These are phyloP conservation scores for Lithobates pipiens DNA, from an alignment of 2,797 vertebrate species.

Conservation along the genomic window DNA sequence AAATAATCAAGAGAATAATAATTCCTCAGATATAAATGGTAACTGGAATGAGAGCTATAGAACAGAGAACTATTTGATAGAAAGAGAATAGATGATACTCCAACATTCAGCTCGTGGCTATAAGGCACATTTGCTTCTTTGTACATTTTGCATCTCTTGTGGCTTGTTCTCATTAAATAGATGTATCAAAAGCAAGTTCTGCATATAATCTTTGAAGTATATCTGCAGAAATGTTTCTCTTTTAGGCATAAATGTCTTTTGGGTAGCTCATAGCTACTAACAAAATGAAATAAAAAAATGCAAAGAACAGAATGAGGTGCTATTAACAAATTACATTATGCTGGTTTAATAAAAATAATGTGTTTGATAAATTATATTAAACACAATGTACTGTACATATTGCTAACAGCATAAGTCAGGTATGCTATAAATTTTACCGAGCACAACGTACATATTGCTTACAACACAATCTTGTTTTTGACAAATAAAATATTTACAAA, in stretches of 20 bases:
- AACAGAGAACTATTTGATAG: slow-evolving; percentile 36
- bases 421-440: too few species aligned
- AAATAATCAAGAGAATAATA: too few species aligned
- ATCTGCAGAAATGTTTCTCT: slow-evolving; percentile 25
- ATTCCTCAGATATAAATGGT: neutral
- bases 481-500: too few species aligned
- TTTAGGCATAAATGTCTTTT: slow-evolving; percentile 38
- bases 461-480: too few species aligned
- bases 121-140: slow-evolving; percentile 55
- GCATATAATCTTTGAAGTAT: slow-evolving; percentile 51
- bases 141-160: slow-evolving; percentile 55
- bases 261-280: slow-evolving; percentile 9
- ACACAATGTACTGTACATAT: too few species aligned
- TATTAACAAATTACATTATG: neutral
- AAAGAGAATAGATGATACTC: slow-evolving; percentile 50
- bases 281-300: slow-evolving; percentile 18
- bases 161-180: slow-evolving; percentile 60
- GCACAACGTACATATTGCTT: too few species aligned
- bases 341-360: neutral
- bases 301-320: neutral
- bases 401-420: too few species aligned
- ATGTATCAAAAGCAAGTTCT: slow-evolving; percentile 56
- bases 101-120: slow-evolving; percentile 53
- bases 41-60: slow-evolving; percentile 31
- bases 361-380: too few species aligned